Base-by-base conservation (phyloP, 2,888 invertebrate genomes). In the Geophilus truncorum region DNA sequence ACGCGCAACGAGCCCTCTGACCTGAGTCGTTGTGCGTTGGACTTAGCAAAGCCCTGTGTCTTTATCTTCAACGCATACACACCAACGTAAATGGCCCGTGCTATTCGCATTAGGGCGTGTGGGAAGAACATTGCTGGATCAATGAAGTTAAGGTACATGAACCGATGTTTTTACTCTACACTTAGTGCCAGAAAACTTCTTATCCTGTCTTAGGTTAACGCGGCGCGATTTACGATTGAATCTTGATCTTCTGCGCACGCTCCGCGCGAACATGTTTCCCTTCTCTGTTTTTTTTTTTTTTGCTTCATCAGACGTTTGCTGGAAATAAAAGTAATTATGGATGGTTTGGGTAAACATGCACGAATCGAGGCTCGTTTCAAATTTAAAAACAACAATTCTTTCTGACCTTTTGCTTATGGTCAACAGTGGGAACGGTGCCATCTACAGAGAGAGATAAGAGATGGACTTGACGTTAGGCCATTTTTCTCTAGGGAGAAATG, bases 21-120 rank as follows among this genome's bases (percentile, higher is more conserved):
- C 70, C 70, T 70, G 70, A 70, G 70, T 70, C 70, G 70, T 70
- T 70, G 70, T 70, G 70, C 25, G 70, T 70, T 70, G 70, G 70
- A 25, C 70, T 70, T 70, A 28, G 70, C 28, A 70, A 70, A 70
- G 70, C 70, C 70, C 70, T 70, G 70, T 70, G 70, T 70, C 70
- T 70, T 70, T 70, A 70, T 70, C 70, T 70, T 70, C 70, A 70
- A 70, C 70, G 70, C 70, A 70, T 70, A 70, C 70, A 70, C 70
- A 70, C 70, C 70, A 70, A 70, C 70, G 70, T 70, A 70, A 70
- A 70, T 70, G 70, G 70, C 70, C 70, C 70, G 70, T 70, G 70
- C 70, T 70, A 23, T 70, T 70, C 70, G 70, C 70, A 70, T 70
- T 70, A 70, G 70, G 70, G 70, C 70, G 70, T 23, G 70, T 70